Conservation (phyloP, 1,140 invertebrate genomes). For the Neelides sp. region DNA sequence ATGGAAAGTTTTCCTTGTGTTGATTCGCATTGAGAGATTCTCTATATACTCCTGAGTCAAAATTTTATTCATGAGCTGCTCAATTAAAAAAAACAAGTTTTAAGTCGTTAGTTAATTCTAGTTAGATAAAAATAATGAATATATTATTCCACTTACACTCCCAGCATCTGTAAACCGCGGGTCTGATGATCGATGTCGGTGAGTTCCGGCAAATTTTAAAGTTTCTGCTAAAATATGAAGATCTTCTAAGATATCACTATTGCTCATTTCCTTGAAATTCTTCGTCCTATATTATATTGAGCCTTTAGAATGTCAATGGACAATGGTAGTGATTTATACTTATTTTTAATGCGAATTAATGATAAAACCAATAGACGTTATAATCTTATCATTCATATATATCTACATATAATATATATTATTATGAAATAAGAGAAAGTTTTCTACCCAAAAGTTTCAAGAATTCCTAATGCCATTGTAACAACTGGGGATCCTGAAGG, state of each 20-base stretch:
- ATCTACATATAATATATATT: too few species aligned
- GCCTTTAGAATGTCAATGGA: too few species aligned
- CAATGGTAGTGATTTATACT: too few species aligned
- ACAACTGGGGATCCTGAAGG: slow-evolving; percentile 72
- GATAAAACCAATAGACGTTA: too few species aligned
- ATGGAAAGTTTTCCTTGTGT: slow-evolving; percentile 53
- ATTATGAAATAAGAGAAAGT: too few species aligned
- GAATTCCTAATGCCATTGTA: slow-evolving; percentile 65
- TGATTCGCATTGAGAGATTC: slow-evolving; percentile 48
- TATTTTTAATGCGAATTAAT: too few species aligned
- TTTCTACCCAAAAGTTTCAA: slow-evolving; percentile 58
- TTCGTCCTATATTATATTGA: neutral
- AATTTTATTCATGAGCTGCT: slow-evolving; percentile 50
- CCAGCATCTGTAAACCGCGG: slow-evolving; percentile 54
- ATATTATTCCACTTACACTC: slow-evolving; percentile 39
- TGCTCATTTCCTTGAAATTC: too few species aligned
- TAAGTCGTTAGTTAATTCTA: too few species aligned
- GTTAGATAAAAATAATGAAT: too few species aligned
- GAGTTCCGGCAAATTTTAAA: slow-evolving; percentile 81
- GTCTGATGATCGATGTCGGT: slow-evolving; percentile 70
- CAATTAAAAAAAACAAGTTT: neutral
- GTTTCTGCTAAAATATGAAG: slow-evolving; percentile 72
- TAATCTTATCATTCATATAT: too few species aligned
- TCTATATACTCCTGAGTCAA: slow-evolving; percentile 51
- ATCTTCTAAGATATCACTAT: too few species aligned